Conservation (phyloP, 2,888 invertebrate species). For the Erebia palarica region DNA sequence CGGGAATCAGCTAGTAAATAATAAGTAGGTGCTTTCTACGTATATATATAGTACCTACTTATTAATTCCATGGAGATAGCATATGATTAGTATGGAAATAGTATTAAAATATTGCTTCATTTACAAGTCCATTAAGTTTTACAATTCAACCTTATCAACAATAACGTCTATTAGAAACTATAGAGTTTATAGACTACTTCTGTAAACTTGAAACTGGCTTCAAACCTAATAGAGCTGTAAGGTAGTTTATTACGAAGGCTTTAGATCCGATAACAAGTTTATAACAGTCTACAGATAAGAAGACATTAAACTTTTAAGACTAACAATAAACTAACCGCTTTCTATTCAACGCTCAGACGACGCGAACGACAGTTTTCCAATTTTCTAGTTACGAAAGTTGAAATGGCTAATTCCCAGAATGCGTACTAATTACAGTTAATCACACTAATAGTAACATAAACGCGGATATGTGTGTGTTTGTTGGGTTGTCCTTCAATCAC, state of each 20-base stretch:
- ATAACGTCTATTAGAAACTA: neutral
- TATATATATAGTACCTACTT: no score
- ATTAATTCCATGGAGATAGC: no score
- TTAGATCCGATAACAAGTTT: conserved; percentile 1
- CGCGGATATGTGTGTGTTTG: no score
- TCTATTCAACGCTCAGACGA: neutral
- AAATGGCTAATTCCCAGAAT: no score
- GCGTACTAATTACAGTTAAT: no score
- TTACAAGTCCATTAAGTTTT: neutral
- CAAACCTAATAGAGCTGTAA: no score
- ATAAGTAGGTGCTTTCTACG: no score
- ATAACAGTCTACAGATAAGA: conserved; percentile 2
- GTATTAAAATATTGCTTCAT: neutral
- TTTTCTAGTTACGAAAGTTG: no score
- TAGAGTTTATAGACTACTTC: neutral
- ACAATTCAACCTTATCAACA: neutral
- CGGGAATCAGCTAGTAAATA: no score
- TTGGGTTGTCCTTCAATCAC: no score
- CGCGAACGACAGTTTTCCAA: neutral
- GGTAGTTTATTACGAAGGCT: neutral
- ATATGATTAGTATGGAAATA: no score
- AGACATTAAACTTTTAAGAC: neutral
- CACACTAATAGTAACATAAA: no score
- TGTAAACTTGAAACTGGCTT: neutral
- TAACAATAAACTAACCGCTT: neutral